Conservation (phyloP, 2,888 invertebrate genomes). For the Dendrolimus pini region DNA sequence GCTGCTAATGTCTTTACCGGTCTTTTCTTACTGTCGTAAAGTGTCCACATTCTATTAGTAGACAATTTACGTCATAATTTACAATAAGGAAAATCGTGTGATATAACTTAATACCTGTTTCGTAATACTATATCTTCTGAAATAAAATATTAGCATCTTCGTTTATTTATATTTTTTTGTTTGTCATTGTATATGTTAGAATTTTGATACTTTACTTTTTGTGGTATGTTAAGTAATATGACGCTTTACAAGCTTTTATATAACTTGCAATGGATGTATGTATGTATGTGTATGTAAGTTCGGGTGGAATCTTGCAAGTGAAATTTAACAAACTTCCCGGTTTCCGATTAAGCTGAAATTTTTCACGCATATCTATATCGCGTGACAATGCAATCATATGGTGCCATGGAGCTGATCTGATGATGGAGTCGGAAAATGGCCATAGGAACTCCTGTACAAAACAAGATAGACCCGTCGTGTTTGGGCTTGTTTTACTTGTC, state of each 20-base stretch:
- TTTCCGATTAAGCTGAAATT: too few species aligned
- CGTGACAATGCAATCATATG: too few species aligned
- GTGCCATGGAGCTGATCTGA: too few species aligned
- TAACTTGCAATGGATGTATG: too few species aligned
- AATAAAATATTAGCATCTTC: not conserved
- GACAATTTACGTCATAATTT: not conserved
- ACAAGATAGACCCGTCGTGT: too few species aligned
- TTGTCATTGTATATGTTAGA: conserved; percentile 6
- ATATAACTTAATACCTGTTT: not conserved
- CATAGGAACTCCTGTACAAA: too few species aligned
- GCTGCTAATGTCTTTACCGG: not conserved
- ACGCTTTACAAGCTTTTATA: conserved; percentile 3
- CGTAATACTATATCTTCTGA: not conserved
- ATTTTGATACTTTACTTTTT: not conserved
- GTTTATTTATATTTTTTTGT: conserved; percentile 4
- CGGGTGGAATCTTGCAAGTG: too few species aligned
- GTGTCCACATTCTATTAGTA: conserved; percentile 1
- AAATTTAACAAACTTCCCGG: too few species aligned
- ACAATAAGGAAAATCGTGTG: not conserved
- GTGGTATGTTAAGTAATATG: not conserved
- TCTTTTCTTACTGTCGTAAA: not conserved
- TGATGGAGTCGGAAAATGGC: too few species aligned
- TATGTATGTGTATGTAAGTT: too few species aligned
- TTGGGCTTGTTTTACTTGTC: too few species aligned
- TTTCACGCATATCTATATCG: too few species aligned